Conservation (phyloP, 2,888 invertebrate genomes). For the Drosophila kanekoi region DNA sequence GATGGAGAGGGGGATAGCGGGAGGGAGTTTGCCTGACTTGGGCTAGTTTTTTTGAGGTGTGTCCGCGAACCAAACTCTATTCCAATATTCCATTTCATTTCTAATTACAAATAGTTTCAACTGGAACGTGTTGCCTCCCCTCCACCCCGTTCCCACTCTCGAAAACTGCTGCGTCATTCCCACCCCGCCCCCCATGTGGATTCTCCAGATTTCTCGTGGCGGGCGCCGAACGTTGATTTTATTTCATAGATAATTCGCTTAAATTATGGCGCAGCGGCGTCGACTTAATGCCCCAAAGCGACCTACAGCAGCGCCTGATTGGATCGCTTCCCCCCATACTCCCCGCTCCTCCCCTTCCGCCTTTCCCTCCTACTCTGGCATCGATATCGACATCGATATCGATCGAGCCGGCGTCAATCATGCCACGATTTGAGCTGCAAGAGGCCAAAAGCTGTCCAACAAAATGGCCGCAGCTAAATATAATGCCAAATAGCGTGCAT, state of each 20-base stretch:
- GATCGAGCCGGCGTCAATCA: slow-evolving; percentile 69
- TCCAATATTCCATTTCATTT: slow-evolving; percentile 24
- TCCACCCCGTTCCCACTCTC: background rate
- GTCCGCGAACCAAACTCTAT: slow-evolving; percentile 16
- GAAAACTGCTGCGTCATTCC: slow-evolving; percentile 47
- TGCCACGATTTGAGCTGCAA: slow-evolving; percentile 45
- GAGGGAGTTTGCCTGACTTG: no score
- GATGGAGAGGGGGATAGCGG: background rate
- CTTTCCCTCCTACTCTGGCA: slow-evolving; percentile 8
- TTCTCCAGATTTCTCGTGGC: slow-evolving; percentile 27
- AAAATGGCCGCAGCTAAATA: slow-evolving; percentile 50
- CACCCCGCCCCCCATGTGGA: slow-evolving; percentile 13
- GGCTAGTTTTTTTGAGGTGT: slow-evolving; percentile 33
- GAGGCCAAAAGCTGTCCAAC: slow-evolving; percentile 30
- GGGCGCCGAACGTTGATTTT: slow-evolving; percentile 75
- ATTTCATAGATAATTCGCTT: slow-evolving; percentile 82
- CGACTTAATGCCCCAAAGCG: slow-evolving; percentile 73
- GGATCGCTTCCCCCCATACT: slow-evolving; percentile 43
- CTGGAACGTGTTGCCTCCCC: slow-evolving; percentile 39
- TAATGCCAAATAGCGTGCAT: slow-evolving; percentile 10
- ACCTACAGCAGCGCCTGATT: slow-evolving; percentile 81
- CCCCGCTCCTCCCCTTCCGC: slow-evolving; percentile 2
- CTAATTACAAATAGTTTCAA: slow-evolving; percentile 68
- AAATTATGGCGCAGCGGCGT: slow-evolving; percentile 79
- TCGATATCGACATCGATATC: slow-evolving; percentile 58